A percentile compares a stretch with the other conserved stretches of the same genome.
Conservation (phyloP, 2,888 invertebrate genomes). For the Leptarthrus brevirostris region DNA sequence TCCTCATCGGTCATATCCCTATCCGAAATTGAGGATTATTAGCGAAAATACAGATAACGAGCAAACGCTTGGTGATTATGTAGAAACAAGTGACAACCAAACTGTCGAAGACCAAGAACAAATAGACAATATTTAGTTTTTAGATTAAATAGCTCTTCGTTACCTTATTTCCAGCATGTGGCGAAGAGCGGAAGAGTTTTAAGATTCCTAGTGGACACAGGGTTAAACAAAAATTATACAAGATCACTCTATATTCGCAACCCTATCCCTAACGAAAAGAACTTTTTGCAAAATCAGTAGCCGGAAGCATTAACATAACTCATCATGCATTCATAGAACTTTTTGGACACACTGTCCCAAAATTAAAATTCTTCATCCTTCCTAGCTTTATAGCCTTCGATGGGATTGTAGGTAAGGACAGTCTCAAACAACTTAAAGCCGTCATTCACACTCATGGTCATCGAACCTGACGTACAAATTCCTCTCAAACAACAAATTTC, state of each 20-base stretch:
- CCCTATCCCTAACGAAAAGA: slow-evolving; percentile 46
- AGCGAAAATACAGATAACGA: slow-evolving; percentile 1
- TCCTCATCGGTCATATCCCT: neutral
- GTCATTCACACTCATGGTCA: neutral
- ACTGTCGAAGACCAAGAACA: neutral
- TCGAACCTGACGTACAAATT: slow-evolving; percentile 1
- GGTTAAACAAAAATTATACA: slow-evolving; percentile 44
- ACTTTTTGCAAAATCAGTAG: too few relatives aligned
- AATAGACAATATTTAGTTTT: slow-evolving; percentile 47
- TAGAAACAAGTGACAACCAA: neutral
- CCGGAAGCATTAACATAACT: too few relatives aligned
- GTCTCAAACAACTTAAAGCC: too few relatives aligned
- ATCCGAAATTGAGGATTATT: neutral
- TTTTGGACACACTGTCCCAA: slow-evolving; percentile 27
- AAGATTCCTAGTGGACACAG: slow-evolving; percentile 49
- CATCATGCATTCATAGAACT: slow-evolving; percentile 49
- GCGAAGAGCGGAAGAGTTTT: slow-evolving; percentile 40
- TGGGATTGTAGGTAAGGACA: too few relatives aligned
- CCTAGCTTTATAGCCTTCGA: too few relatives aligned
- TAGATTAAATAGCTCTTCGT: slow-evolving; percentile 51
- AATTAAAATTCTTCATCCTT: too few relatives aligned
- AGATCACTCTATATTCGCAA: slow-evolving; percentile 36
- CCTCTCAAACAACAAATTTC: slow-evolving; percentile 10
- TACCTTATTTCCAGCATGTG: slow-evolving; percentile 48
- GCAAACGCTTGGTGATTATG: neutral